These are phyloP conservation scores for Stichodactyla helianthus DNA, from an alignment of 64 coral and sea anemone species.

Conservation along the genomic window DNA sequence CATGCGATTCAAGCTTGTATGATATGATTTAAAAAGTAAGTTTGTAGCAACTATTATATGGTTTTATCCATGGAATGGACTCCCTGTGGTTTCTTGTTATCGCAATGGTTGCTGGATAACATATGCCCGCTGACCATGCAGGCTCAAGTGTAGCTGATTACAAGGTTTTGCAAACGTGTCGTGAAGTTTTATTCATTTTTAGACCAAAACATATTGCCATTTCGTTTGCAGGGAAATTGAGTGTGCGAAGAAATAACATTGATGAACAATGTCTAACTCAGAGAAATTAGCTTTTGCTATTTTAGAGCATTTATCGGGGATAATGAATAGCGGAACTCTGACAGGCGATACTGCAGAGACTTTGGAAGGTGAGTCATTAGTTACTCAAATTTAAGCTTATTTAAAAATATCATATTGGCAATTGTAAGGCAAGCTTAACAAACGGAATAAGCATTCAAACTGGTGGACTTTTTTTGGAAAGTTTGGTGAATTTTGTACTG, in stretches of 20 bases:
- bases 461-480: no score
- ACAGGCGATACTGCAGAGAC: conserved; percentile 79
- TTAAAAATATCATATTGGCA: background rate
- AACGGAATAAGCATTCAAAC: no score
- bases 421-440: no score
- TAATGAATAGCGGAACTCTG: conserved; percentile 49
- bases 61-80: no score
- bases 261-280: conserved; percentile 63
- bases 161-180: background rate
- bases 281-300: conserved; percentile 59
- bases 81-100: background rate
- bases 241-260: background rate
- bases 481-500: no score
- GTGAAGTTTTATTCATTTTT: background rate
- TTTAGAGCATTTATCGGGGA: conserved; percentile 49
- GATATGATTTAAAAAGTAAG: no score
- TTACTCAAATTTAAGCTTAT: background rate
- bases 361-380: conserved; percentile 59
- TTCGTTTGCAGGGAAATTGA: background rate
- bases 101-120: background rate
- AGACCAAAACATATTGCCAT: background rate
- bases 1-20: no score
- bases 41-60: no score
- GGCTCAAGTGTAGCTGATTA: background rate
- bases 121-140: background rate